Conservation (phyloP, 2,888 invertebrate species). For the Tupiocoris notatus region DNA sequence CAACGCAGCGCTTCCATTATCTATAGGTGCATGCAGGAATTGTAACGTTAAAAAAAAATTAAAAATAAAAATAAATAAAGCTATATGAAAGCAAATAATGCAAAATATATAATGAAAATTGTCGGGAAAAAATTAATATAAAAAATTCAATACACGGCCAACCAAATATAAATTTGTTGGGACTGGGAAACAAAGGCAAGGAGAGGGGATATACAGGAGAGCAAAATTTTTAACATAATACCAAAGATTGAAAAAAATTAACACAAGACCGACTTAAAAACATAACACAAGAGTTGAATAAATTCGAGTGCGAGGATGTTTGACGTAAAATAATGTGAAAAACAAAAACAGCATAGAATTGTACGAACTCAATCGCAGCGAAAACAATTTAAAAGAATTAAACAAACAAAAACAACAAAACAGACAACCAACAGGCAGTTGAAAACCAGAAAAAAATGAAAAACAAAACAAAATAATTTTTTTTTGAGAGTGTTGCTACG, state of each 20-base stretch:
- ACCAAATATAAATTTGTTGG: not conserved
- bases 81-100: not conserved
- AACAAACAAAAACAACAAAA: not conserved
- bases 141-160: not conserved
- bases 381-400: not conserved
- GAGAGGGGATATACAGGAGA: too few species aligned
- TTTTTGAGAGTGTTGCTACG: too few species aligned
- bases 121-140: not conserved
- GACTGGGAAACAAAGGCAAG: not conserved
- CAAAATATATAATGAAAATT: not conserved
- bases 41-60: not conserved
- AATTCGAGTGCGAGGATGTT: too few species aligned
- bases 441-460: not conserved
- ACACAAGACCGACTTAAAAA: too few species aligned
- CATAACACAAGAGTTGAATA: too few species aligned
- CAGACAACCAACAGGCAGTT: not conserved
- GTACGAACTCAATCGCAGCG: too few species aligned
- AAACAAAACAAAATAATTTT: not conserved
- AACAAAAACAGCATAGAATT: too few species aligned
- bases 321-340: too few species aligned
- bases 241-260: too few species aligned
- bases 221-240: too few species aligned
- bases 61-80: not conserved
- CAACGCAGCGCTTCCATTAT: slow-evolving; percentile 15
- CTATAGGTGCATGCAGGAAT: not conserved